phyloP scores from a whole-genome alignment of 2,888 invertebrate genomes.

The Tachina fera region DNA sequence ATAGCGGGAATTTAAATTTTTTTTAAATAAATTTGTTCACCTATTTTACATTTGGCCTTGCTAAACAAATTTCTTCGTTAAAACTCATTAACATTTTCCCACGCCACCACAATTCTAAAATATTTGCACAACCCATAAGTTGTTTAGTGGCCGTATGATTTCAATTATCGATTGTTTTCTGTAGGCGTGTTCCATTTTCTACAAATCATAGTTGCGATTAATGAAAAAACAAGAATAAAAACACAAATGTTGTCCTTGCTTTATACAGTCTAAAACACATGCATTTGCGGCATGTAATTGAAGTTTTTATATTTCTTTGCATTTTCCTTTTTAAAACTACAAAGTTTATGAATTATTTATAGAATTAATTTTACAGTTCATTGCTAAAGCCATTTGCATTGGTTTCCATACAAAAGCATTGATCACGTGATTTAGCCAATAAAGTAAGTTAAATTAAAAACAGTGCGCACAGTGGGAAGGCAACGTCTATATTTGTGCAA shows the following conservation, averaged over 20 bases:
- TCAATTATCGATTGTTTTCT: conserved; percentile 47
- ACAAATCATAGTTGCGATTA: conserved; percentile 32
- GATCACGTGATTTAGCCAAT: conserved; percentile 57
- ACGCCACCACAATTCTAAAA: background rate
- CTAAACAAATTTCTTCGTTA: background rate
- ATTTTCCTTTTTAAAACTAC: conserved; percentile 33
- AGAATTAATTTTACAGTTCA: conserved; percentile 56
- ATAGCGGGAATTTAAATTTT: no score
- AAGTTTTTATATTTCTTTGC: conserved; percentile 30
- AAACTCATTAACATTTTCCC: conserved; percentile 23
- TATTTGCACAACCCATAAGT: background rate
- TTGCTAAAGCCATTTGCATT: conserved; percentile 56
- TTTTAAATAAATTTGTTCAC: no score
- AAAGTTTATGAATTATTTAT: conserved; percentile 63
- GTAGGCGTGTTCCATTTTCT: conserved; percentile 44
- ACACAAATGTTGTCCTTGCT: conserved; percentile 47
- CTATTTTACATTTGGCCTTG: background rate
- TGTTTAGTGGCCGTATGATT: conserved; percentile 13
- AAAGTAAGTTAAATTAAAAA: conserved; percentile 2
- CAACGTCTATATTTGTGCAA: no score
- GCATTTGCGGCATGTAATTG: conserved; percentile 17
- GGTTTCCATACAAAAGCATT: background rate
- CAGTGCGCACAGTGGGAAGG: background rate
- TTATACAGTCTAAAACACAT: conserved; percentile 1
- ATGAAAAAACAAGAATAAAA: conserved; percentile 17